Conservation (phyloP, 2,888 invertebrate species). For the Galerucella pusilla region DNA sequence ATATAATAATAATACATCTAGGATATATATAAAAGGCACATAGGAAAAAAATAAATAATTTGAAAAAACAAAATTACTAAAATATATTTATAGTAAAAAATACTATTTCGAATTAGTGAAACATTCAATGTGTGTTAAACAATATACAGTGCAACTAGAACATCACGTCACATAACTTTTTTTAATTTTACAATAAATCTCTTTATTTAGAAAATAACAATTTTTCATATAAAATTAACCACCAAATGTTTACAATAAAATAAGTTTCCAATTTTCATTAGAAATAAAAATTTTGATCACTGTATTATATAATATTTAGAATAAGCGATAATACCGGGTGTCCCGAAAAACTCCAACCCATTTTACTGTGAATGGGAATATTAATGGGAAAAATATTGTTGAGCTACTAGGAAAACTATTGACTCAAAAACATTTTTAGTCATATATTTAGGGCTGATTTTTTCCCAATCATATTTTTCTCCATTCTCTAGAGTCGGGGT, state of each 20-base stretch:
- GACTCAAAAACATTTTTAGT: too few relatives aligned
- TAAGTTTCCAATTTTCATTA: neutral
- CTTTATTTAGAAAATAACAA: neutral
- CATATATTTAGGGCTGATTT: too few relatives aligned
- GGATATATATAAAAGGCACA: constrained; percentile 44
- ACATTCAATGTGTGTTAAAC: neutral
- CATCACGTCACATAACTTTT: neutral
- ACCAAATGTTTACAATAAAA: neutral
- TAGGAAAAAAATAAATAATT: constrained; percentile 46
- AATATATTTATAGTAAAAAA: constrained; percentile 24
- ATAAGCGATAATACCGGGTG: too few relatives aligned
- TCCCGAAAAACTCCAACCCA: too few relatives aligned
- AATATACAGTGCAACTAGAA: constrained; percentile 24
- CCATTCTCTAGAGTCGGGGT: too few relatives aligned
- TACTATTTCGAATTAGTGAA: neutral
- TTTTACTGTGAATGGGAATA: too few relatives aligned
- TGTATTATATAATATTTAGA: neutral
- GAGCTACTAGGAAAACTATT: too few relatives aligned
- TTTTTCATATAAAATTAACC: neutral
- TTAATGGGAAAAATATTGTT: too few relatives aligned
- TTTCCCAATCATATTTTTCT: too few relatives aligned
- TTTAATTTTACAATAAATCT: neutral
- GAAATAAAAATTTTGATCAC: neutral
- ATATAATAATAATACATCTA: constrained; percentile 37
- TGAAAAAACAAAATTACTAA: constrained; percentile 27